Base-by-base conservation (phyloP, 1,140 invertebrate genomes). In the Microplitis mediator region DNA sequence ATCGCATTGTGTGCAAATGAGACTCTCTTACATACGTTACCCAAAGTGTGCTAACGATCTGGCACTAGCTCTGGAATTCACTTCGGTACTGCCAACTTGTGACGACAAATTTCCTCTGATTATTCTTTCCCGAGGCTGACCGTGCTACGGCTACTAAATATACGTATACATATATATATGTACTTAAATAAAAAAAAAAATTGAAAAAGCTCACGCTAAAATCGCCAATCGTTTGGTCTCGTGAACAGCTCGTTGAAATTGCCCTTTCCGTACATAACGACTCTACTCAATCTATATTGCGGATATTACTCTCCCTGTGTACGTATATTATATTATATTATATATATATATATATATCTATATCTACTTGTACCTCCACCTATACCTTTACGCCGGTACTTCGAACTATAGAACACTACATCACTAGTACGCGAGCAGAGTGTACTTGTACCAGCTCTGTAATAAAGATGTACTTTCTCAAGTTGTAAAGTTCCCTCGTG, bases 31-130 rank as follows among this genome's bases (percentile, higher is more conserved):
- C 16, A 32, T 13, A 56, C 61, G 35, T 70, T 34, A 39, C 32
- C 52, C 9, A 11, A n/a, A 34, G 31, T 31, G 67, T 14, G 23
- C 58, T 70, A 70, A 70, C 68, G 68, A 70, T 63, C 68, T 51
- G 60, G 68, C 60, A 58, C 45, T 58, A 70, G 61, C 58, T 61
- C 51, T 70, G 16, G 58, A 70, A 70, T 70, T 70, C 45, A 62
- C 60, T 31, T 61, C n/a, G 31, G 31, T 39, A 69, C 39, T 45
- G 58, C 54, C 31, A 36, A 39, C 23, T 69, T 64, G 32, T 45
- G 68, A 61, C 62, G 58, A 61, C 60, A 39, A 69, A 69, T 73
- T 69, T 69, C 58, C 51, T 9, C 45, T 56, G 72, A 73, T 64
- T 68, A 73, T 73, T 73, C 64, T 14, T 58, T 52, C 11, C 32